Percentiles rank a stretch among this genome's conserved stretches.
These are phyloP conservation scores for Ramazzottius varieornatus DNA, from an alignment of 2,888 invertebrate species.

Conservation along the genomic window DNA sequence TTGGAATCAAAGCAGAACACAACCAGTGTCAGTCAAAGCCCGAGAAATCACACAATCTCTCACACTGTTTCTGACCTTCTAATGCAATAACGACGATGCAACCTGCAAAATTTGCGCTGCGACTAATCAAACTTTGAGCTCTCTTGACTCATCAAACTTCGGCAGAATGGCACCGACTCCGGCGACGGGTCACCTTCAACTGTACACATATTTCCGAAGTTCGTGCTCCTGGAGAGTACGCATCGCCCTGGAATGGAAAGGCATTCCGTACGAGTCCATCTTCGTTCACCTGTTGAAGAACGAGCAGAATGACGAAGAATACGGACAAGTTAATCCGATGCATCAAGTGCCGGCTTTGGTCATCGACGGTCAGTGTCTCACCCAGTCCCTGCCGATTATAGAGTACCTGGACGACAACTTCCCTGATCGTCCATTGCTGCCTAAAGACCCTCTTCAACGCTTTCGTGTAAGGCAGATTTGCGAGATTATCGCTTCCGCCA, in stretches of 20 bases:
- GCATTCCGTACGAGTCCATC: neutral
- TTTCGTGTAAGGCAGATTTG: constrained; percentile 64
- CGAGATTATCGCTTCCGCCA: constrained; percentile 68
- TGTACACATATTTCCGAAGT: neutral
- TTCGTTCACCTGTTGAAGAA: neutral
- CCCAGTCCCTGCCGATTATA: constrained; percentile 38
- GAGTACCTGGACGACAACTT: constrained; percentile 81
- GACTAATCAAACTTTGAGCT: too few species aligned
- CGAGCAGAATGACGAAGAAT: neutral
- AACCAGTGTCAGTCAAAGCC: too few species aligned
- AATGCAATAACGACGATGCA: too few species aligned
- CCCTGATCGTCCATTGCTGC: constrained; percentile 56
- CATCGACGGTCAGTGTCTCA: constrained; percentile 17
- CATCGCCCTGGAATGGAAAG: neutral
- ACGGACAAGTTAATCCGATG: constrained; percentile 16
- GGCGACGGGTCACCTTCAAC: neutral
- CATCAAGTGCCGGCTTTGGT: constrained; percentile 19
- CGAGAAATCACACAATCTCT: too few species aligned
- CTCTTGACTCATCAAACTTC: too few species aligned
- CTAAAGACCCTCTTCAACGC: constrained; percentile 57
- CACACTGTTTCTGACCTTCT: too few species aligned
- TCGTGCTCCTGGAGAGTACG: neutral
- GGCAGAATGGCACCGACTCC: too few species aligned
- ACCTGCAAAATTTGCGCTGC: too few species aligned
- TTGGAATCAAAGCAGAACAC: too few species aligned